Conservation (phyloP, 1,140 invertebrate species). For the Triops longicaudatus region DNA sequence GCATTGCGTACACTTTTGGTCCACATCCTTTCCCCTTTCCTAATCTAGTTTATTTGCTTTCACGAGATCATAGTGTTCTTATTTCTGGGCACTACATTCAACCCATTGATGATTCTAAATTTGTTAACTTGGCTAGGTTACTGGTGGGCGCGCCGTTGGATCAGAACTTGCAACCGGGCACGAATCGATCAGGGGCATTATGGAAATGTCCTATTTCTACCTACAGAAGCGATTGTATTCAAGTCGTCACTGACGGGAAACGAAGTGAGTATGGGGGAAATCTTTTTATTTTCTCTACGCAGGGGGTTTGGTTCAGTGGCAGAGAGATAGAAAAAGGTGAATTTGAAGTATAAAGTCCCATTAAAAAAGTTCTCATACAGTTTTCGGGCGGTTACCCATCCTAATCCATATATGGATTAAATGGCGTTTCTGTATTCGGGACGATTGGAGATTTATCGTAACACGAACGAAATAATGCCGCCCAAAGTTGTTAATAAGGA, state of each 20-base stretch:
- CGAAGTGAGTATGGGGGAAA: constrained; percentile 54
- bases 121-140: constrained; percentile 56
- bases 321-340: no score
- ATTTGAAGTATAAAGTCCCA: no score
- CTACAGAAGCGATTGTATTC: constrained; percentile 57
- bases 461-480: constrained; percentile 9
- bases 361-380: background rate
- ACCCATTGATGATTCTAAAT: background rate
- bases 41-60: background rate
- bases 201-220: constrained; percentile 73
- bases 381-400: background rate
- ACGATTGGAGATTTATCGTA: constrained; percentile 19
- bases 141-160: constrained; percentile 83
- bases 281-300: background rate
- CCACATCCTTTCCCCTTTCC: background rate
- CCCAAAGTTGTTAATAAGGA: constrained; percentile 13
- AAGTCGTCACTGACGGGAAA: constrained; percentile 78
- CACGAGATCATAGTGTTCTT: no score
- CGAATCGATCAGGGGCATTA: constrained; percentile 74
- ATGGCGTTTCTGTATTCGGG: constrained; percentile 5
- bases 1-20: background rate
- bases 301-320: no score
- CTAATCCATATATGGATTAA: constrained; percentile 9
- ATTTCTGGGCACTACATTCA: no score
- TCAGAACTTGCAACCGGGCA: constrained; percentile 72